Evolutionary conservation across 1,140 invertebrate genomes (phyloP), one percentile per base, ranked within the genome.

Genomic region (Diprion similis): DNA sequence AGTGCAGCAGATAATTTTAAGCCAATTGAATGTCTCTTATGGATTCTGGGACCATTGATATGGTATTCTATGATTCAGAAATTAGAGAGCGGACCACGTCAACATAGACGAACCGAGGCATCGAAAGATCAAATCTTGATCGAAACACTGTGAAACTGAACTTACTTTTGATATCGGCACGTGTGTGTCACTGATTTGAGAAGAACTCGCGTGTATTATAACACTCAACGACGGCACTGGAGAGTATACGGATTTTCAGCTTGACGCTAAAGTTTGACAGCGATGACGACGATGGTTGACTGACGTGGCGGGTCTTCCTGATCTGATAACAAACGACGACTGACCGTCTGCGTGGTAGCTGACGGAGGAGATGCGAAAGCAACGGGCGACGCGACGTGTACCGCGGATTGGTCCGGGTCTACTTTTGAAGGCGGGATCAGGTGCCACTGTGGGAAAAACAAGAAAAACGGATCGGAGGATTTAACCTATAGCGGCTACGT

Each of bases 361-460:
- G 74, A 75, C 18, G 68, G 45, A 11, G 37, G 72, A 73, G 15
- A 17, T 45, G 18, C 24, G 15, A 24, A 46, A 68, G 18, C 46
- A 17, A 19, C 72, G 72, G 75, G 76, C 80, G 79, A 81, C 76
- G 79, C 77, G 80, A 79, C 80, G 80, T 80, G 17, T 18, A 45
- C 46, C 73, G 75, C 77, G 78, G 85, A 88, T 86, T 88, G 86
- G 86, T 87, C 83, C 79, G 76, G 73, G 71, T 78, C 78, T 82
- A 86, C 83, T 87, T 86, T 86, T 86, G 86, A 88, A 88, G 86
- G 87, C 86, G 87, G 87, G 86, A 88, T 87, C 86, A 88, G 86
- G 86, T 86, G 84, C 83, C 86, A 85, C 81, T 81, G 78, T 78
- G 83, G 82, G 83, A 86, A 86, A 85, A 86, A 86, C 82, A 82